These are phyloP conservation scores for Lymantria monacha DNA, from an alignment of 2,888 invertebrate genomes.

Conservation along the genomic window DNA sequence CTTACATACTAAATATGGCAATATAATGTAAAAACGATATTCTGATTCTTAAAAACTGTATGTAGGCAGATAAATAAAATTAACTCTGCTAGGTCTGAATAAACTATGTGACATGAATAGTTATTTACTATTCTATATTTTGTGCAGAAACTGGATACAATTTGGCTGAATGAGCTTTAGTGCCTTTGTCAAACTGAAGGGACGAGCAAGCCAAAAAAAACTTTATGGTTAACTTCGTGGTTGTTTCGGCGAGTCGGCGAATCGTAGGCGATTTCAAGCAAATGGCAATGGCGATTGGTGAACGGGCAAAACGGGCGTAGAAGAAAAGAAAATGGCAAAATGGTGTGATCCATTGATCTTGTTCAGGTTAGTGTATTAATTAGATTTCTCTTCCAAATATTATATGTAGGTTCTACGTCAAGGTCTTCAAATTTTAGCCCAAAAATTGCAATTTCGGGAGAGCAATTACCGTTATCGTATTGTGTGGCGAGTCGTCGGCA, in stretches of 20 bases:
- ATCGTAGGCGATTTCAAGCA: constrained; percentile 13
- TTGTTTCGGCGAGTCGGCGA: constrained; percentile 1
- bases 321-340: constrained; percentile 69
- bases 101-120: no score
- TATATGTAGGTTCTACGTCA: background rate
- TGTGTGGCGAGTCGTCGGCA: constrained; percentile 27
- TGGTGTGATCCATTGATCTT: constrained; percentile 61
- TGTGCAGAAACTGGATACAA: no score
- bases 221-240: no score
- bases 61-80: no score
- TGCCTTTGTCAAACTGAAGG: no score
- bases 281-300: constrained; percentile 34
- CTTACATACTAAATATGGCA: no score
- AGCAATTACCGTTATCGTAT: constrained; percentile 40
- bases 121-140: no score
- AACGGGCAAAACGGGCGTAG: constrained; percentile 22
- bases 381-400: background rate
- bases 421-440: constrained; percentile 2
- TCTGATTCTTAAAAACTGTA: no score
- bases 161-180: no score
- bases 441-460: constrained; percentile 14
- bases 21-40: no score
- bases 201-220: no score
- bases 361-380: constrained; percentile 63
- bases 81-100: no score